A percentile compares a stretch with the other conserved stretches of the same genome.
Evolutionary conservation across 2,888 invertebrate genomes (phyloP).

Genomic region (Habrosyne pyritoides): DNA sequence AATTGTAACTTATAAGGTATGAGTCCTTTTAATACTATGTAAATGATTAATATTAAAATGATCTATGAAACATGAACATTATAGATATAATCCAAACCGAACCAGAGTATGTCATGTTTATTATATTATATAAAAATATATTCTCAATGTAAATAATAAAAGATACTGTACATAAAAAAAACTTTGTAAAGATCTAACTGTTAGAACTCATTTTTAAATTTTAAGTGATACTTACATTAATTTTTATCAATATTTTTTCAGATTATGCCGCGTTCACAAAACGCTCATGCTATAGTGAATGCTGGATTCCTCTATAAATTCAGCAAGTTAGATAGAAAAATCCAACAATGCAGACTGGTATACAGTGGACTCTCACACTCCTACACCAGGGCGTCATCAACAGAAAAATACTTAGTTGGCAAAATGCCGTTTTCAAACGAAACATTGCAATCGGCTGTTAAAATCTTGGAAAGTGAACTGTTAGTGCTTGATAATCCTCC

Average conservation of each 20-base stretch:
- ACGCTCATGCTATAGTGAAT: conserved; percentile 89
- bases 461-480: conserved; percentile 46
- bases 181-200: no score
- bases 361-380: conserved; percentile 78
- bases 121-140: no score
- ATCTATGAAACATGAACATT: no score
- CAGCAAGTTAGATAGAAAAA: conserved; percentile 36
- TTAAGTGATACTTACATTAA: no score
- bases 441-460: conserved; percentile 60
- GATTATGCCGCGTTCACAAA: conserved; percentile 89
- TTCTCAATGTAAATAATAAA: no score
- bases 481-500: conserved; percentile 61
- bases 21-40: background rate
- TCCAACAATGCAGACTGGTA: conserved; percentile 73
- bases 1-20: conserved; percentile 56
- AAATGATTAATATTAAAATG: no score
- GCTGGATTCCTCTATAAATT: conserved; percentile 86
- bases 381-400: conserved; percentile 66
- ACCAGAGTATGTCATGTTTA: no score
- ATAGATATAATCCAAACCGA: no score
- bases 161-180: no score
- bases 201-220: no score
- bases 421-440: conserved; percentile 61
- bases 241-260: conserved; percentile 57
- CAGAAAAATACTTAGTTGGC: conserved; percentile 71